phyloP scores from a whole-genome alignment of 2,888 invertebrate species.

The Drosophila monieri region DNA sequence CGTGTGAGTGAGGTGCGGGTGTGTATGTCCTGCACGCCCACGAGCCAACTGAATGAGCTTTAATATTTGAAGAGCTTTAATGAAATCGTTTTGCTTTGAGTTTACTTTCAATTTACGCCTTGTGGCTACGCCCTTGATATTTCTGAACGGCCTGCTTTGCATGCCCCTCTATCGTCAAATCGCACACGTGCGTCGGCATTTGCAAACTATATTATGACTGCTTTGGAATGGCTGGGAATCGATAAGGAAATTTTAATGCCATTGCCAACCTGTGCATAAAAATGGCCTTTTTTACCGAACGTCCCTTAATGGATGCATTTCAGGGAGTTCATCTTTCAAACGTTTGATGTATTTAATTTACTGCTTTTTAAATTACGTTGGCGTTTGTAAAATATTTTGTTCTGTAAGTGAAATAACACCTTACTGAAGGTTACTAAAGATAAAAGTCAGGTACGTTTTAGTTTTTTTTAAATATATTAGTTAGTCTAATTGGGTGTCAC shows the following conservation, averaged over 20 bases:
- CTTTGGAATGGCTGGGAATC: constrained; percentile 9
- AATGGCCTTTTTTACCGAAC: constrained; percentile 57
- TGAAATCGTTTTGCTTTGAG: constrained; percentile 72
- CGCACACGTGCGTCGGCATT: constrained; percentile 18
- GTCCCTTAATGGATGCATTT: constrained; percentile 53
- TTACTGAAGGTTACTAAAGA: too few relatives aligned
- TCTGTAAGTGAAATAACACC: too few relatives aligned
- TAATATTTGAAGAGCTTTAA: constrained; percentile 76
- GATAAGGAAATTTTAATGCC: constrained; percentile 19
- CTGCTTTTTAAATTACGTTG: too few relatives aligned
- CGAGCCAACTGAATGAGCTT: constrained; percentile 60
- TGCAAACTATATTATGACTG: constrained; percentile 21
- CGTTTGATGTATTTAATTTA: background rate
- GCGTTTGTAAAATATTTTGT: too few relatives aligned
- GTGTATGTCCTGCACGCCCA: constrained; percentile 11
- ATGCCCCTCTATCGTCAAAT: background rate
- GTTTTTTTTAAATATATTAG: too few relatives aligned
- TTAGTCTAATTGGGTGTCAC: too few relatives aligned
- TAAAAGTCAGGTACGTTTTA: too few relatives aligned
- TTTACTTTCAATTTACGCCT: constrained; percentile 68
- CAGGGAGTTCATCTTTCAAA: constrained; percentile 26
- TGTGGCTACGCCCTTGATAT: constrained; percentile 7
- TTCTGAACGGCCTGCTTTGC: background rate
- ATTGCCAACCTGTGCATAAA: constrained; percentile 58
- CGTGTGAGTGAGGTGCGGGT: constrained; percentile 2